Conservation (phyloP, 2,888 invertebrate genomes). For the Smittia sp. region DNA sequence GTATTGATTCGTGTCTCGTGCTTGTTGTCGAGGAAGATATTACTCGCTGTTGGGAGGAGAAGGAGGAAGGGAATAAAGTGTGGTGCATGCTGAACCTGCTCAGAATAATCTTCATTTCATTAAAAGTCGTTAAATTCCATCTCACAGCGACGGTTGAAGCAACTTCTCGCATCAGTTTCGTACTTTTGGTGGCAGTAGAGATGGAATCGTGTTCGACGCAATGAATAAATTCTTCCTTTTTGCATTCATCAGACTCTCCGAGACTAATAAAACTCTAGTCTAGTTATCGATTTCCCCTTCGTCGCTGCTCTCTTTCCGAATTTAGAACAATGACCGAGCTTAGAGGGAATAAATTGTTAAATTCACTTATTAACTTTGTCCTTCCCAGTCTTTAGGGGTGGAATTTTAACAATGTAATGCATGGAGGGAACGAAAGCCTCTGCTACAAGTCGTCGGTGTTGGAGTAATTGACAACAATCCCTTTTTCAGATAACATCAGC, state of each 20-base stretch:
- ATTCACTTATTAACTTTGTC: no score
- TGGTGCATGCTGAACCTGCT: constrained; percentile 25
- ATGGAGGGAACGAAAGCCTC: no score
- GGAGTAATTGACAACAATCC: no score
- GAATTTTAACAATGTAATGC: no score
- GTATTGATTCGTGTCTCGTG: constrained; percentile 27
- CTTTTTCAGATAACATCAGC: no score
- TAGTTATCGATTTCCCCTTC: neutral
- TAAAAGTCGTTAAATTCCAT: constrained; percentile 34
- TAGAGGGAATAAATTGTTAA: no score
- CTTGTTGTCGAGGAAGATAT: neutral
- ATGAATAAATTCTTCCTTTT: constrained; percentile 12
- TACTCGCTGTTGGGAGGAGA: neutral
- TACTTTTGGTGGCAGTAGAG: neutral
- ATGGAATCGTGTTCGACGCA: neutral
- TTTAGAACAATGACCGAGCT: neutral
- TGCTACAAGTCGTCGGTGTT: no score
- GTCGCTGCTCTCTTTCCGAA: neutral
- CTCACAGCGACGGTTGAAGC: neutral
- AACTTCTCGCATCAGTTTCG: neutral
- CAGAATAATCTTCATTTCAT: constrained; percentile 34
- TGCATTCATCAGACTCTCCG: neutral
- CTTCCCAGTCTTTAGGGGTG: no score
- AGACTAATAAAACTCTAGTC: neutral
- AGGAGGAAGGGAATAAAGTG: constrained; percentile 13